Conservation (phyloP, 2,113 vertebrate species). For the Ciconia boyciana region DNA sequence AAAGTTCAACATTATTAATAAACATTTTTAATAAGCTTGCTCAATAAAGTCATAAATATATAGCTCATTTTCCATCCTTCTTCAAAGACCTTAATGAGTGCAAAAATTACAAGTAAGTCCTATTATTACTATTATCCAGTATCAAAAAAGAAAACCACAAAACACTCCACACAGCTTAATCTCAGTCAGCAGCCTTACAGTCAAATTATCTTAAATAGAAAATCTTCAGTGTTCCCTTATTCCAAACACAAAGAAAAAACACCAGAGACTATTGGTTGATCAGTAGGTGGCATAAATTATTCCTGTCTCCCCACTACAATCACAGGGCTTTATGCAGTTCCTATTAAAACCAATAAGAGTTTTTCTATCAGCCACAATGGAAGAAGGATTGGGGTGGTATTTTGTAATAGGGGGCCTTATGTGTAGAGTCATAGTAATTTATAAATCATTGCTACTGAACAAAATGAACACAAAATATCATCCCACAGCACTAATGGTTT, state of each 20-base stretch:
- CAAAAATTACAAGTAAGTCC: slow-evolving; percentile 25
- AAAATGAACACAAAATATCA: slow-evolving; percentile 9
- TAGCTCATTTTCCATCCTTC: slow-evolving; percentile 33
- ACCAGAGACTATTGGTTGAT: slow-evolving; percentile 1
- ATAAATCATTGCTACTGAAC: not conserved
- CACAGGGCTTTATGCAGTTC: not conserved
- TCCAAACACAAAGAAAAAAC: slow-evolving; percentile 8
- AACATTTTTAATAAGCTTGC: slow-evolving; percentile 41
- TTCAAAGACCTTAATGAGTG: slow-evolving; percentile 25
- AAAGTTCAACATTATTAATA: slow-evolving; percentile 30
- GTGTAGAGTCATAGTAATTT: not conserved
- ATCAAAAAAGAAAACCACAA: slow-evolving; percentile 2
- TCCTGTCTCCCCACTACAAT: not conserved
- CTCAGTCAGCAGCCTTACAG: not conserved
- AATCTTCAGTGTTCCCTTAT: slow-evolving; percentile 1
- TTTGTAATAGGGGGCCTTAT: not conserved
- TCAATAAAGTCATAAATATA: slow-evolving; percentile 34
- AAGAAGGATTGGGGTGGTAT: not conserved
- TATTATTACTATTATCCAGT: slow-evolving; percentile 26
- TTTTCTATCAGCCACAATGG: slow-evolving; percentile 2
- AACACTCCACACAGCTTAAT: slow-evolving; percentile 3
- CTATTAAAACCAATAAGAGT: slow-evolving; percentile 11
- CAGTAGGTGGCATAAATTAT: slow-evolving; percentile 43
- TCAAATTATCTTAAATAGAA: slow-evolving; percentile 8
- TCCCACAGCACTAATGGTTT: not conserved